phyloP scores from a whole-genome alignment of 2,797 vertebrate species.

The Anguilla obscura region DNA sequence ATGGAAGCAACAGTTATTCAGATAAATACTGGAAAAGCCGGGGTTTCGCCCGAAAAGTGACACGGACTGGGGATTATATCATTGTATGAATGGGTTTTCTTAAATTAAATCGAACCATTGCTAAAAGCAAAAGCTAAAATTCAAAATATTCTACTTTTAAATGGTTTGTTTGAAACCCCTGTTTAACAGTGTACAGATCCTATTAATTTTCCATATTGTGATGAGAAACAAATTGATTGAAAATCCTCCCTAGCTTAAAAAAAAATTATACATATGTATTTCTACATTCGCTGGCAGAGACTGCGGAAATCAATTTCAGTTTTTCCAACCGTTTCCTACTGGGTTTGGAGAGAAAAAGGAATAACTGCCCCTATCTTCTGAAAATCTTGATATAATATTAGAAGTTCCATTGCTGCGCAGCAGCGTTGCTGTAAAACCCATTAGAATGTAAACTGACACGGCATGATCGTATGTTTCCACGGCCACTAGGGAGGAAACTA shows the following conservation, averaged over 20 bases:
- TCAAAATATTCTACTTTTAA: not conserved
- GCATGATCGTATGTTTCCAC: constrained; percentile 68
- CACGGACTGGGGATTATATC: not conserved
- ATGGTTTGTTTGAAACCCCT: not conserved
- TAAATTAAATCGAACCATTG: not conserved
- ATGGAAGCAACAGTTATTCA: not conserved
- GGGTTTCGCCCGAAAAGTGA: not conserved
- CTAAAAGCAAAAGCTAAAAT: not conserved
- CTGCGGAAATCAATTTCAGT: constrained; percentile 43
- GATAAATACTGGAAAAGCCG: not conserved
- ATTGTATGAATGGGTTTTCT: not conserved
- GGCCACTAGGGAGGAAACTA: constrained; percentile 52
- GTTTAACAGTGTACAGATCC: constrained; percentile 15
- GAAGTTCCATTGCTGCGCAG: constrained; percentile 63
- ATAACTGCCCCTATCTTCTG: constrained; percentile 55
- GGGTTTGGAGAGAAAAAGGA: constrained; percentile 30
- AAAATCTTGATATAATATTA: constrained; percentile 56
- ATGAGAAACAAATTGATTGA: constrained; percentile 18
- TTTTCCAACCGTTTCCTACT: constrained; percentile 48
- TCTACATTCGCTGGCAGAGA: constrained; percentile 33
- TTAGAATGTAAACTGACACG: constrained; percentile 66
- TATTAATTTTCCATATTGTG: not conserved
- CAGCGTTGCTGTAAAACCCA: constrained; percentile 64
- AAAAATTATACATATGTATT: not conserved
- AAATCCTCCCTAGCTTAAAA: not conserved